Conservation (phyloP, 1,140 invertebrate species). For the Drosophila grimshawi region DNA sequence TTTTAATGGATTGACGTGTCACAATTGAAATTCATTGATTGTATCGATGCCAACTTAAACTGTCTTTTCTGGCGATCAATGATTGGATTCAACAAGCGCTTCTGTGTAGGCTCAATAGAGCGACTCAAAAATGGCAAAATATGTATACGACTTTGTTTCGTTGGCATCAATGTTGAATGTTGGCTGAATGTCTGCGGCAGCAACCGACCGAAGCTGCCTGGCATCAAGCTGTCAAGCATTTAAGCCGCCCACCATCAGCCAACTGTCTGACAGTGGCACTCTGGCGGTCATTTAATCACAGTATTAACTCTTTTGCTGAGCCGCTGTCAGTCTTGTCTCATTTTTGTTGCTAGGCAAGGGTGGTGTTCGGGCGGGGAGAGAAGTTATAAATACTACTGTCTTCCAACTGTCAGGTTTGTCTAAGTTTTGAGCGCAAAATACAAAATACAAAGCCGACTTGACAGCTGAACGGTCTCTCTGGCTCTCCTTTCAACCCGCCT, state of each 20-base stretch:
- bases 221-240: slow-evolving; percentile 64
- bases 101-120: slow-evolving; percentile 25
- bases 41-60: slow-evolving; percentile 9
- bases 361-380: not conserved
- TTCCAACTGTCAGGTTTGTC: slow-evolving; percentile 80
- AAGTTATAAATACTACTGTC: slow-evolving; percentile 80
- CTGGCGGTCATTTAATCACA: slow-evolving; percentile 81
- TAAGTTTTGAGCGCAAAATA: slow-evolving; percentile 83
- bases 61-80: slow-evolving; percentile 14
- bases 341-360: slow-evolving; percentile 34
- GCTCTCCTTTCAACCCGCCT: slow-evolving; percentile 8
- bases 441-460: slow-evolving; percentile 73
- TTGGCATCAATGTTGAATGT: not conserved
- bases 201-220: not conserved
- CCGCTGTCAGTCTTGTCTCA: slow-evolving; percentile 81
- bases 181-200: not conserved
- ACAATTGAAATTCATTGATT: slow-evolving; percentile 11
- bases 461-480: slow-evolving; percentile 69
- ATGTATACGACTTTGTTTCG: not conserved
- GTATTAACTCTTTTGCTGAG: slow-evolving; percentile 84
- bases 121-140: slow-evolving; percentile 10
- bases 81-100: not conserved
- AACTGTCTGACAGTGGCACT: slow-evolving; percentile 74
- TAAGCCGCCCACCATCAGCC: slow-evolving; percentile 69
- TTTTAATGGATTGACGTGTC: not conserved